Evolutionary conservation across 2,797 vertebrate species (phyloP).

Genomic region (Nyctalus aviator): DNA sequence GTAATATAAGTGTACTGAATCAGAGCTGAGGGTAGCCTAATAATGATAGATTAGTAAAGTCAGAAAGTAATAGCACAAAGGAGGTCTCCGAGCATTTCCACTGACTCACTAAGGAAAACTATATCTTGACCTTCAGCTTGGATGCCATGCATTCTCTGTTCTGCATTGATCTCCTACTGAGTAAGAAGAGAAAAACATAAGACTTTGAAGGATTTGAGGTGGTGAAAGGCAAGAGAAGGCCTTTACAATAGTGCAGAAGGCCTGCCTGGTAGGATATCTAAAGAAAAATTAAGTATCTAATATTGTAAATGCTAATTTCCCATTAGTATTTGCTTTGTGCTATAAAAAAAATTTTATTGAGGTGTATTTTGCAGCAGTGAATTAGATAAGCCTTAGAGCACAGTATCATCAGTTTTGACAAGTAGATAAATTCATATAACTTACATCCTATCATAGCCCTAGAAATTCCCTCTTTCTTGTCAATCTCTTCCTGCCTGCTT

Average conservation of each 20-base stretch:
- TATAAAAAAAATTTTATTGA: not conserved
- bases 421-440: not conserved
- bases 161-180: not conserved
- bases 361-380: not conserved
- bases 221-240: not conserved
- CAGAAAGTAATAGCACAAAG: not conserved
- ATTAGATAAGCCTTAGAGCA: not conserved
- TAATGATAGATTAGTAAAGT: conserved; percentile 26
- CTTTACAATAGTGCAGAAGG: not conserved
- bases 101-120: not conserved
- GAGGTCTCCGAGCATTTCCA: not conserved
- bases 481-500: not conserved
- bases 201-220: not conserved
- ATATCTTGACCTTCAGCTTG: not conserved
- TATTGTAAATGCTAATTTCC: not conserved
- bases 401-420: not conserved
- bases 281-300: not conserved
- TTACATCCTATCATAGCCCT: not conserved
- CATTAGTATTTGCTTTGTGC: not conserved
- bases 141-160: not conserved
- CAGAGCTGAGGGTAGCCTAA: conserved; percentile 20
- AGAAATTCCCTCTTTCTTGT: not conserved
- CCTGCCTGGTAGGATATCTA: not conserved
- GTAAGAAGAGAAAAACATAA: not conserved
- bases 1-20: conserved; percentile 30